Base-by-base conservation (phyloP, 2,113 vertebrate species). In the Hippocampus barbouri region DNA sequence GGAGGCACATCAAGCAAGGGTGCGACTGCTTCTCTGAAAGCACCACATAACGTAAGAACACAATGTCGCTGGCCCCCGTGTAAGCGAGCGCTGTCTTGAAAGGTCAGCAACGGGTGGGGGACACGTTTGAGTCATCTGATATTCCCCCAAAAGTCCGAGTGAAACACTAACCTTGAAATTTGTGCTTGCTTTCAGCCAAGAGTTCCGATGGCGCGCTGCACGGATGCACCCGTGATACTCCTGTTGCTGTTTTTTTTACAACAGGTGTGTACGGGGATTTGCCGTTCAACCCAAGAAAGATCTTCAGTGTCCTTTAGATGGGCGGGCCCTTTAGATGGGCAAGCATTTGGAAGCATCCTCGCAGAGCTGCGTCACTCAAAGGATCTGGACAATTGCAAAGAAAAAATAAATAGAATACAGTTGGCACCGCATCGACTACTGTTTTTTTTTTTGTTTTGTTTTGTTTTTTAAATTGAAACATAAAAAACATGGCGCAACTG, bases 21-120 rank as follows among this genome's bases (percentile, higher is more conserved):
- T 85, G 82, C 74, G 78, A 88, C 73, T 81, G 72, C 66, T 77
- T 73, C 59, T 34, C 69, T 74, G 74, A 72, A 79, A 71, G 66
- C 49, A 66, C 69, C 49, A 62, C 66, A 45, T 40, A 16, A 8
- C 56, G 38, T 18, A 30, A 60, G 40, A 70, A 74, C 67, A 43
- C 56, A 62, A 53, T 49, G 75, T 68, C 63, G 70, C 41, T 73
- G 70, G 38, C 45, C 66, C 66, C 56, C 66, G 53, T 57, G 61
- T 66, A 54, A 65, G 59, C 40, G n/a, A 51, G 60, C 21, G 9
- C 64, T 47, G 20, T n/a, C 20, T 20, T 43, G 8, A 68, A 61
- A 73, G 72, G 74, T 56, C 74, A 71, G 53, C 43, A 53, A 3
- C 4, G 23, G 45, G 30, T n/a, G 47, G 66, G 49, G 60, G n/a